Conservation (phyloP, 2,888 invertebrate genomes). For the Dichetophora obliterata region DNA sequence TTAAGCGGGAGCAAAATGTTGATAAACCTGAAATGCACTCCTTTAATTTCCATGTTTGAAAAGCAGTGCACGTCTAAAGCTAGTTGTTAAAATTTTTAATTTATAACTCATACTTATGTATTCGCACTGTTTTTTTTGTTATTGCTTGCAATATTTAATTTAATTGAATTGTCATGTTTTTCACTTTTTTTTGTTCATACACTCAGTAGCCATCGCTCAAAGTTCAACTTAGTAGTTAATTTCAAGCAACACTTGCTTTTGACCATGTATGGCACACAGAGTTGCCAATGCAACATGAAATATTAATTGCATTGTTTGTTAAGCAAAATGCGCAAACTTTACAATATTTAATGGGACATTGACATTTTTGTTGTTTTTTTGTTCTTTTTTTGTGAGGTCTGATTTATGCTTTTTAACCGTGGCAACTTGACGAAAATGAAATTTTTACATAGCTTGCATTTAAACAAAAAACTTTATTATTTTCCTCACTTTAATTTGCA, state of each 20-base stretch:
- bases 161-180: conserved; percentile 11
- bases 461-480: too few relatives aligned
- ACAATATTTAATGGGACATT: background rate
- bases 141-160: background rate
- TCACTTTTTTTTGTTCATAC: too few relatives aligned
- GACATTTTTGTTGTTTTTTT: background rate
- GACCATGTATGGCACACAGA: background rate
- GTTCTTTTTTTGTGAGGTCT: too few relatives aligned
- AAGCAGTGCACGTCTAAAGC: background rate
- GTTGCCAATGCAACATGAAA: background rate
- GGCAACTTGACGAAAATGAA: too few relatives aligned
- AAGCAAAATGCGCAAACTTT: background rate
- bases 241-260: background rate
- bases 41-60: background rate
- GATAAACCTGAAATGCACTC: conserved; percentile 6
- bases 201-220: too few relatives aligned
- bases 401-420: too few relatives aligned
- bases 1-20: background rate
- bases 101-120: background rate
- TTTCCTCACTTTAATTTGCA: too few relatives aligned
- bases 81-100: too few relatives aligned
- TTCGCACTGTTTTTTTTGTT: background rate
- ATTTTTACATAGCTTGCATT: too few relatives aligned
- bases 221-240: too few relatives aligned
- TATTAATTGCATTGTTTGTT: background rate